Evolutionary conservation across 2,113 vertebrate species (phyloP), one percentile per base, ranked within the genome.

Genomic region (Panthera tigris): DNA sequence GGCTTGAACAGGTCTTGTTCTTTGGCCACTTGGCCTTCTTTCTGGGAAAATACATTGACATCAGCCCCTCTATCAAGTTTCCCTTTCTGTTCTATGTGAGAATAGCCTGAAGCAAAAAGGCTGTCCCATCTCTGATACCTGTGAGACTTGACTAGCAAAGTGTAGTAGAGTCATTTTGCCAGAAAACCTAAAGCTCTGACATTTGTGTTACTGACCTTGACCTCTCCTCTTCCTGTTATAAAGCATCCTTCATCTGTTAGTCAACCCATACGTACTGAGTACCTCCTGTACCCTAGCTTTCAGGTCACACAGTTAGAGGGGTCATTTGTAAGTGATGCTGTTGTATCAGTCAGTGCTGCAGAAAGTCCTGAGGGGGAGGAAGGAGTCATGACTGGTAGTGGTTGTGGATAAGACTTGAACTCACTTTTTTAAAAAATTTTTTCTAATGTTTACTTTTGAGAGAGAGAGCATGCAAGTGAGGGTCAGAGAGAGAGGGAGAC

Each of bases 71-170:
- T 78, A 69, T 90, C 55, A 89, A 19, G 52, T 92, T 95, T 92
- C 65, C 39, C 68, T 71, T 81, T 92, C 13, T 57, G 2, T 91
- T 96, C 21, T 79, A 25, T 71, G 7, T 80, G 9, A 91, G 57
- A 79, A 57, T 73, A 85, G 21, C 55, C 52, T 90, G 84, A 80
- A 91, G 55, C 45, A 89, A 69, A 97, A 65, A 93, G 33, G 18
- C 55, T 61, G 9, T 71, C 36, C 11, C 29, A 29, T 95, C 10
- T 92, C 52, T 88, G 23, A 33, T 63, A 78, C 69, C 80, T 91
- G 0, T 92, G 79, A 86, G 41, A 19, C 45, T 81, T 91, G n/a
- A 90, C 31, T 61, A 89, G 68, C 61, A 79, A 68, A 94, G 31
- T 71, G 76, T 79, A 90, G 5, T 48, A 63, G 74, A 86, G 5